phyloP scores from a whole-genome alignment of 2,113 vertebrate genomes.

The Pterocles gutturalis region DNA sequence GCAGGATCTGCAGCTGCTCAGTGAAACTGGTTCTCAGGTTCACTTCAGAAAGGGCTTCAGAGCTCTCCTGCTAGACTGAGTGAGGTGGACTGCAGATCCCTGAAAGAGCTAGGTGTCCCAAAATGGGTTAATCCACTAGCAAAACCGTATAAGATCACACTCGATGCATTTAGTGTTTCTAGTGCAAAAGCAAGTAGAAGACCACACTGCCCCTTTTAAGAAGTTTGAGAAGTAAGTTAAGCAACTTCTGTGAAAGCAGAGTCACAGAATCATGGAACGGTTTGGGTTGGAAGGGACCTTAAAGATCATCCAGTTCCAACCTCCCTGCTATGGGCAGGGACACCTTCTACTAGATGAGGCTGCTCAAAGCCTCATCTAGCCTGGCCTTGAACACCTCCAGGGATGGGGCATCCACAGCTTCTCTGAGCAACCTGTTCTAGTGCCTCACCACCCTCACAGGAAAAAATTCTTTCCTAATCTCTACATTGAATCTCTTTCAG shows the following conservation, averaged over 20 bases:
- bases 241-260: not conserved
- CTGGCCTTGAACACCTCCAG: not conserved
- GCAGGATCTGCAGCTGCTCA: not conserved
- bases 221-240: not conserved
- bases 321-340: not conserved
- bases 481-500: too few relatives aligned
- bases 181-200: not conserved
- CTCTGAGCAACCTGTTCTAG: too few relatives aligned
- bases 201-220: not conserved
- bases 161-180: not conserved
- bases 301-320: not conserved
- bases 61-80: not conserved
- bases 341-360: not conserved
- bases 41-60: not conserved
- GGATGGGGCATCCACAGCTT: too few relatives aligned
- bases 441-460: too few relatives aligned
- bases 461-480: too few relatives aligned
- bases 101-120: not conserved
- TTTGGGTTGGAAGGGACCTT: not conserved
- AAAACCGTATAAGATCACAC: not conserved
- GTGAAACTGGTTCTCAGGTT: not conserved
- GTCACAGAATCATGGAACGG: not conserved
- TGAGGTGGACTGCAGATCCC: not conserved
- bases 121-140: not conserved
- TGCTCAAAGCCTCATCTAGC: too few relatives aligned